Evolutionary conservation across 2,113 vertebrate species (phyloP).

Genomic region (Prionailurus bengalensis): DNA sequence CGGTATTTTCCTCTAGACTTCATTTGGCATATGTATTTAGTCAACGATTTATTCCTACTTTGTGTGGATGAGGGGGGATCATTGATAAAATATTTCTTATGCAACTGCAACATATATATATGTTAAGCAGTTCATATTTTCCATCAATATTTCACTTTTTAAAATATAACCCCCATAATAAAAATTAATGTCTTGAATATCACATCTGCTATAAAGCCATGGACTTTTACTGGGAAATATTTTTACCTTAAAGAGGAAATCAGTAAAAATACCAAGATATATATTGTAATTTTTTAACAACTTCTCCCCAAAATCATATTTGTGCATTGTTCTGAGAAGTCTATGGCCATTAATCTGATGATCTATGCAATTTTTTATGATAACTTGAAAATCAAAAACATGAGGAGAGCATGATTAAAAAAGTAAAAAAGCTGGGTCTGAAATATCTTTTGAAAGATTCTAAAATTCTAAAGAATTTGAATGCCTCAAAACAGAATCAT

Average conservation of each 20-base stretch:
- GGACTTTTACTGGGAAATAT: background rate
- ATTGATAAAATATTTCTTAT: background rate
- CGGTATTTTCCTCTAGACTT: background rate
- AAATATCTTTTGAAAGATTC: conserved; percentile 49
- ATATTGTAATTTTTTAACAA: background rate
- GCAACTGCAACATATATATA: background rate
- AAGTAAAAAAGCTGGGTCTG: background rate
- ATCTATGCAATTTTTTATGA: background rate
- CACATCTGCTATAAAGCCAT: background rate
- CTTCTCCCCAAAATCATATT: background rate
- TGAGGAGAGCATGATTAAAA: background rate
- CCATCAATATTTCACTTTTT: background rate
- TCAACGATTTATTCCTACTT: background rate
- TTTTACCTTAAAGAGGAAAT: conserved; percentile 36
- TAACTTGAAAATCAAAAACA: background rate
- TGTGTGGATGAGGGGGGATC: background rate
- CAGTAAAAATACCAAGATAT: background rate
- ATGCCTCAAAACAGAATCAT: background rate
- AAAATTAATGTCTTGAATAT: conserved; percentile 4
- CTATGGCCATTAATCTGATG: background rate
- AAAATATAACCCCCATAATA: background rate
- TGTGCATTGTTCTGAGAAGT: background rate
- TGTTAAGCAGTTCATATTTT: conserved; percentile 36
- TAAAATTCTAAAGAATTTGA: conserved; percentile 28
- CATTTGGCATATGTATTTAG: background rate